phyloP scores from a whole-genome alignment of 37 sponge, comb jelly and placozoan genomes.

The Dysidea cf. avara region DNA sequence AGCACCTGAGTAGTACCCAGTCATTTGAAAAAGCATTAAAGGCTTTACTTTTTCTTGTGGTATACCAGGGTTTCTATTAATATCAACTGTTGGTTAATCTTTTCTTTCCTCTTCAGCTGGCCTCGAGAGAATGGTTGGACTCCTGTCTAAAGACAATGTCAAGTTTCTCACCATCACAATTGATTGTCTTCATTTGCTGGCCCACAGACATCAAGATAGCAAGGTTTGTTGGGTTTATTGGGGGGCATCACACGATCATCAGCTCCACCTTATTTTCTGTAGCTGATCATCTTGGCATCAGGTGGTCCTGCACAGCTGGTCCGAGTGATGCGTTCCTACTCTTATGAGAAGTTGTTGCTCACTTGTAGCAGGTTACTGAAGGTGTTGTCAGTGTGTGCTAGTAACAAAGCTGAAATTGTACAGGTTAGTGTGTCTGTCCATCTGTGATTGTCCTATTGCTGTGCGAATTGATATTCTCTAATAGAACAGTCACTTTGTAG shows the following conservation, averaged over 20 bases:
- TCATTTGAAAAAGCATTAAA: not conserved
- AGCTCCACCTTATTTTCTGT: not conserved
- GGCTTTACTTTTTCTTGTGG: not conserved
- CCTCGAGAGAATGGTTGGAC: slow-evolving; percentile 88
- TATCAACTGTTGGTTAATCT: not conserved
- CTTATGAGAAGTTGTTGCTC: slow-evolving; percentile 91
- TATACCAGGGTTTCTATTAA: not conserved
- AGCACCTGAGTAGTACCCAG: no score
- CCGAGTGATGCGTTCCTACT: slow-evolving; percentile 70
- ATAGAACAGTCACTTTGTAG: no score
- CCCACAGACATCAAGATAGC: slow-evolving; percentile 86
- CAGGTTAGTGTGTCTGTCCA: slow-evolving; percentile 65
- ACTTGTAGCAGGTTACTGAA: slow-evolving; percentile 81
- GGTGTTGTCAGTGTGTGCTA: slow-evolving; percentile 84
- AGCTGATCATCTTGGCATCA: slow-evolving; percentile 72
- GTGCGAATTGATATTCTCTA: no score
- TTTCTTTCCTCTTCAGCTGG: no score
- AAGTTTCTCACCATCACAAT: slow-evolving; percentile 88
- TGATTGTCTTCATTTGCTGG: slow-evolving; percentile 91
- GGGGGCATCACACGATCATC: no score
- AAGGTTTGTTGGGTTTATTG: slow-evolving; percentile 51
- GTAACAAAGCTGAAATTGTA: slow-evolving; percentile 87
- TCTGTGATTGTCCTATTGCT: no score
- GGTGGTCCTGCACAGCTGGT: slow-evolving; percentile 79
- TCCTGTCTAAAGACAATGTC: slow-evolving; percentile 81